These are phyloP conservation scores for Lampris megalopsis DNA, from an alignment of 2,113 vertebrate species.

Conservation along the genomic window DNA sequence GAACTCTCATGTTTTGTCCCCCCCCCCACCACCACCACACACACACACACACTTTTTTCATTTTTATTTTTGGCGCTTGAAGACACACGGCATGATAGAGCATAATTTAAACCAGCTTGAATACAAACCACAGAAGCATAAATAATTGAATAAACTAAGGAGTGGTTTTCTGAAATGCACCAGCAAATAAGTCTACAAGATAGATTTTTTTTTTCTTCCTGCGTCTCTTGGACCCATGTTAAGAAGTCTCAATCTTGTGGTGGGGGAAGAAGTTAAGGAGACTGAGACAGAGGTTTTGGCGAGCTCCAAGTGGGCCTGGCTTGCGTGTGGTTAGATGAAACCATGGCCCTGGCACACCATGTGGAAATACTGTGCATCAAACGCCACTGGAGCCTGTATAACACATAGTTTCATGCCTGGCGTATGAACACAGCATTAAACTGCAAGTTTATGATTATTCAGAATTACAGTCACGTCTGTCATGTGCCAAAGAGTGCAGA, in stretches of 20 bases:
- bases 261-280: constrained; percentile 59
- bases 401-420: constrained; percentile 59
- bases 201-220: constrained; percentile 48
- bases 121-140: constrained; percentile 81
- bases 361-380: constrained; percentile 75
- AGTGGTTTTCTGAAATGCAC: constrained; percentile 71
- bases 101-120: constrained; percentile 78
- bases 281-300: constrained; percentile 72
- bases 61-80: constrained; percentile 41
- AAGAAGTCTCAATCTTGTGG: constrained; percentile 66
- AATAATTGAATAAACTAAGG: constrained; percentile 83
- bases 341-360: constrained; percentile 58
- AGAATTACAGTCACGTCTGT: constrained; percentile 21
- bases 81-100: constrained; percentile 60
- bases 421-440: constrained; percentile 47
- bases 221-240: constrained; percentile 44
- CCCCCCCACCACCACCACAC: too few species aligned
- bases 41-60: background rate
- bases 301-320: constrained; percentile 63
- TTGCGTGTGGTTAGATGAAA: constrained; percentile 68
- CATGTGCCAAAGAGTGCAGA: constrained; percentile 29
- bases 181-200: constrained; percentile 78
- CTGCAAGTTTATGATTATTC: constrained; percentile 39
- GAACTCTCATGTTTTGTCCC: background rate
- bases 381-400: constrained; percentile 52